Percentiles rank a stretch among this genome's conserved stretches.
phyloP scores from a whole-genome alignment of 2,797 vertebrate species.

The Microctenopoma steveboyesi region DNA sequence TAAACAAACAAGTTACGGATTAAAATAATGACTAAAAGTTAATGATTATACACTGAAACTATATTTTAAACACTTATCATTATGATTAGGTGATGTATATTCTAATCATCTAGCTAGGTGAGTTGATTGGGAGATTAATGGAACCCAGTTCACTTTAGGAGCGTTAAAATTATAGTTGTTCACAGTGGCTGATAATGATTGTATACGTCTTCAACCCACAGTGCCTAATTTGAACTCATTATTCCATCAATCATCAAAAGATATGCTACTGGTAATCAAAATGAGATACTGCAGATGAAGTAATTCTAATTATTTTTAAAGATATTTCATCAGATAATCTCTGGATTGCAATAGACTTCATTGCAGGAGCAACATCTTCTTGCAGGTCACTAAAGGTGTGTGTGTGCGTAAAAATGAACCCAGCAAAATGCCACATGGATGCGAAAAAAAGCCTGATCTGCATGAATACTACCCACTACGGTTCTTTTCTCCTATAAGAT shows the following conservation, averaged over 20 bases:
- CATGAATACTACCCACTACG: background rate
- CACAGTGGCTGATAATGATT: slow-evolving; percentile 18
- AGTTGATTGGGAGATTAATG: slow-evolving; percentile 18
- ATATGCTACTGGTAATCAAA: background rate
- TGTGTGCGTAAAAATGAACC: background rate
- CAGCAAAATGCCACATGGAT: background rate
- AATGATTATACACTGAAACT: background rate
- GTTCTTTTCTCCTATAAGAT: background rate
- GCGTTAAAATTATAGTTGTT: slow-evolving; percentile 10
- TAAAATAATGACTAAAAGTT: slow-evolving; percentile 6
- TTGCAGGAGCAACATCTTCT: slow-evolving; percentile 1
- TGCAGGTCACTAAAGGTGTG: background rate
- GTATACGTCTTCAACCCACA: background rate
- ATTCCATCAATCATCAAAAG: background rate
- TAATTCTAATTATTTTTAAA: slow-evolving; percentile 5
- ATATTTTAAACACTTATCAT: background rate
- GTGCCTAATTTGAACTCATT: background rate
- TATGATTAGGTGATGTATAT: slow-evolving; percentile 7
- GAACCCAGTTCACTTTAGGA: background rate
- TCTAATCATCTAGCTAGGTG: slow-evolving; percentile 11
- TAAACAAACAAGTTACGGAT: slow-evolving; percentile 12
- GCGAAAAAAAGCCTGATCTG: background rate
- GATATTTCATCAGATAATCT: slow-evolving; percentile 9
- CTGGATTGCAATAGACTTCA: background rate
- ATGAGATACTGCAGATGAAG: slow-evolving; percentile 1